phyloP scores from a whole-genome alignment of 2,113 vertebrate species.

The Campylomormyrus tamandua region DNA sequence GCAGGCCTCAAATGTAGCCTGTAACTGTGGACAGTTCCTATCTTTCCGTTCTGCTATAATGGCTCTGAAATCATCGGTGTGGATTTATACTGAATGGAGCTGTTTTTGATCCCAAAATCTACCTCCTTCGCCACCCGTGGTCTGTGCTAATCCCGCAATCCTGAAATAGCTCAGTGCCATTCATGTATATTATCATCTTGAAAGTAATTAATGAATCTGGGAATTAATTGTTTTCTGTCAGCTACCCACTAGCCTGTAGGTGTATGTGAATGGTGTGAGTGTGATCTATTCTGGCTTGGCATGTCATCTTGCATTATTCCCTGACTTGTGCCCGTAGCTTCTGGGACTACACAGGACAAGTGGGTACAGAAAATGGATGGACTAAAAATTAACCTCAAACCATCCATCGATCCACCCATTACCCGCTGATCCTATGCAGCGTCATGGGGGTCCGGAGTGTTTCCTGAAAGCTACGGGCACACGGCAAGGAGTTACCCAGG shows the following conservation, averaged over 20 bases:
- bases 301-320: neutral
- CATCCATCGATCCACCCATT: neutral
- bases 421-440: neutral
- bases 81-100: neutral
- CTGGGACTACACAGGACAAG: neutral
- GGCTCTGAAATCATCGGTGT: neutral
- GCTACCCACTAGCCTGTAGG: neutral
- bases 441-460: neutral
- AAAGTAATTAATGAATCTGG: neutral
- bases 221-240: neutral
- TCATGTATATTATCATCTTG: neutral
- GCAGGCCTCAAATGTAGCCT: neutral
- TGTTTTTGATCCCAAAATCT: neutral
- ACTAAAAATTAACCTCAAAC: neutral
- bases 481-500: neutral
- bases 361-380: neutral
- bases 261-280: neutral
- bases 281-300: neutral
- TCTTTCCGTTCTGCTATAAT: neutral
- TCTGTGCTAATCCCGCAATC: neutral
- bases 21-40: neutral
- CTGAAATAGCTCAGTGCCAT: too few relatives aligned
- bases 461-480: neutral
- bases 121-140: neutral
- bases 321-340: neutral